Base-by-base conservation (phyloP, 64 coral and sea anemone genomes). In the Platygyra sinensis region DNA sequence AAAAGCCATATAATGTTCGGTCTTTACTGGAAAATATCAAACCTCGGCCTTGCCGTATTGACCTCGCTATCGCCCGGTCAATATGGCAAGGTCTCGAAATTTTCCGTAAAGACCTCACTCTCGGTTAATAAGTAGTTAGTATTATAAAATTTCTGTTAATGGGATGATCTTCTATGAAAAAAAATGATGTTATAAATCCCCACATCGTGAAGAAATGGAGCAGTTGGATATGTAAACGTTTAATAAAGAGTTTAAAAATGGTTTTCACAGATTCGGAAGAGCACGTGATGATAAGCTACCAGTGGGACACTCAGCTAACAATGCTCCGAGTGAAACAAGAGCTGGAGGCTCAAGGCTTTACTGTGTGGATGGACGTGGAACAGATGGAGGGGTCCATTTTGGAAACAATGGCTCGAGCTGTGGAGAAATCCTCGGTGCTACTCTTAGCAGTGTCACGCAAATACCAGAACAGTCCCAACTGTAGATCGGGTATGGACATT, bases 351-450 rank as follows among this genome's bases (percentile, higher is more conserved):
- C 51, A 36, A 30, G 86, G 86, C 1, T 46, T 39, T 24, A 52
- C 55, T 0, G 86, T 88, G 52, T 88, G 86, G 86, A 88, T 88
- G 86, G 86, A 88, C 71, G 86, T 88, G 25, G 86, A 88, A 29
- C 86, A 88, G 33, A 88, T 88, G 86, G 42, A 77, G 31, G 86
- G 86, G 27, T 88, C 86, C 5, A 88, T 77, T 52, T 17, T 88
- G 29, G 86, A 88, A 28, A 77, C 86, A 60, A 88, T 88, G 86
- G 86, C 86, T 7, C 51, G 86, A 77, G 86, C 86, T 60, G 72
- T 88, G 60, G 86, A 88, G 36, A 88, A 59, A 55, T 74, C 86
- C 0, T 88, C 86, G 8, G n/a, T 88, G 2, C 17, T 88, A 19
- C 51, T 88, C n/a, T 24, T 88, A 8, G 86, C 86, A 61, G 30